Base-by-base conservation (phyloP, 2,797 vertebrate genomes). In the Notoglanidium macrostoma region DNA sequence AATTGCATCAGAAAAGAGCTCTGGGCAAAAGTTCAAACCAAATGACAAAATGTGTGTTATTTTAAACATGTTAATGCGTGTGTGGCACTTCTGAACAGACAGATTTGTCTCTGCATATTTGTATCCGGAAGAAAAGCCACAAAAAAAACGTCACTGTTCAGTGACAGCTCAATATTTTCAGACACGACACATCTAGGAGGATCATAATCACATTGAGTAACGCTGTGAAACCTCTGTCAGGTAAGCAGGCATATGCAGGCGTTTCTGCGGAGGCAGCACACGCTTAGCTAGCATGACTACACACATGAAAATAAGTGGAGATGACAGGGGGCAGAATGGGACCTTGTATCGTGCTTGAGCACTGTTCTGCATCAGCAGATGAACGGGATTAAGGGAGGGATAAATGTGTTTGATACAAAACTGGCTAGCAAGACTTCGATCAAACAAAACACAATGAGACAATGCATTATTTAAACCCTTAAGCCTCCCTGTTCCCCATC, bases 311-410 rank as follows among this genome's bases (percentile, higher is more conserved):
- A 61, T 91, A 85, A 87, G 80, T 61, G 87, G 65, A 84, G 72
- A 85, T 88, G 91, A 90, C 92, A 91, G 87, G 55, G 55, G 85
- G 83, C 81, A 89, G 87, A 89, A 90, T 87, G 70, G 91, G 86
- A 88, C 85, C 51, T 86, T 87, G 85, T 92, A 54, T 90, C 83
- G 88, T 79, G 80, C 84, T 84, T 40, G 44, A 84, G 85, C 77
- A 61, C 59, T 85, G 85, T 90, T 90, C 88, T 81, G 79, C 87
- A 89, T 91, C 73, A 87, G 87, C 57, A 86, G 83, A 59, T 84
- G 88, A 40, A 82, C 51, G 49, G 83, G 83, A 90, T 88, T 84
- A 84, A 44, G 65, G 65, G 73, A 83, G 23, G 74, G 59, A 87
- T 87, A 82, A 88, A 57, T 84, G 77, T 35, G 81, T 89, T 80